Evolutionary conservation across 2,797 vertebrate species (phyloP), one percentile per base, ranked within the genome.

Genomic region (Anas georgica): DNA sequence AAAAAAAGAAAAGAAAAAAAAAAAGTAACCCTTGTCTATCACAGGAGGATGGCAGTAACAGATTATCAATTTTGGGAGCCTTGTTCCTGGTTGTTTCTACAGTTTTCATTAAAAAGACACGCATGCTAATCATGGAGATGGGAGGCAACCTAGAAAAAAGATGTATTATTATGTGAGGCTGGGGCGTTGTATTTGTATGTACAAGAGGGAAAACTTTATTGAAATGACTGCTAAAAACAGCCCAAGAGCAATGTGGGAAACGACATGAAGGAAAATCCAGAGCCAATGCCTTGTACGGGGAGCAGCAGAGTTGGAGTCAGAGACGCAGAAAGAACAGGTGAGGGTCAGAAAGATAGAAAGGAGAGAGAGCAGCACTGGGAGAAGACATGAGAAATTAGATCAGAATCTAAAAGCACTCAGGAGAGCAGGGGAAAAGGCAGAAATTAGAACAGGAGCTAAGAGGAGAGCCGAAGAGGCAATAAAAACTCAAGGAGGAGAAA

Each of bases 381-480:
- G 97, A 98, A 97, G 97, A 94, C 96, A 97, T 94, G 96, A 97
- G 94, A 98, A 98, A 98, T 98, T 98, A 98, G 97, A 98, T 94
- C 97, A 97, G 96, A 97, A 96, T 97, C 96, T 96, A 87, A 70
- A 97, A 97, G 97, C 96, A 97, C 97, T 98, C 96, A 64, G 94
- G 97, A 98, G 97, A 97, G 97, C 96, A 90, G 86, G 95, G 96
- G 92, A 95, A 97, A 98, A 97, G 96, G 96, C 97, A 98, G 97
- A 98, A 98, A 98, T 97, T 98, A 97, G 98, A 98, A 95, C 97
- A 98, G 96, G 96, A 97, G 96, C 97, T 97, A 95, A 97, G 97
- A 98, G 97, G 91, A 97, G 77, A 97, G 96, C 93, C n/a, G 93
- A 97, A 96, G 94, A 97, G 94, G 97, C 87, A 74, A 96, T 96